A percentile compares a stretch with the other conserved stretches of the same genome.
Evolutionary conservation across 2,797 vertebrate species (phyloP).

Genomic region (Mus spretus): DNA sequence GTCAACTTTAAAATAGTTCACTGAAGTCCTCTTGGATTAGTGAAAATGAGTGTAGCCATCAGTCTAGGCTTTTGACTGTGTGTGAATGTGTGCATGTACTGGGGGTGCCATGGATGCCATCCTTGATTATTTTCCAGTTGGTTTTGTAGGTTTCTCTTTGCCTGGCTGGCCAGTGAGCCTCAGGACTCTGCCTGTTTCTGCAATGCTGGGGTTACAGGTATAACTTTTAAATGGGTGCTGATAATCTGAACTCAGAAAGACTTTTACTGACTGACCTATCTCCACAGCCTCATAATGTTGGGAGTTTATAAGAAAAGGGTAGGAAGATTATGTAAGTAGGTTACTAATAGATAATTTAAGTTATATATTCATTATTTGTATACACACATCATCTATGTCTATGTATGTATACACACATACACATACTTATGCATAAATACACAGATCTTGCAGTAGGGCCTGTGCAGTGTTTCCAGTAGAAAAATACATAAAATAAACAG

Average conservation of each 20-base stretch:
- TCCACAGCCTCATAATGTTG: neutral
- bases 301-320: constrained; percentile 1
- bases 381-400: neutral
- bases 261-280: neutral
- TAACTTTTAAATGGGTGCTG: neutral
- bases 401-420: neutral
- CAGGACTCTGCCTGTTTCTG: neutral
- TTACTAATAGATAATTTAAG: constrained; percentile 49
- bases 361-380: neutral
- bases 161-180: neutral
- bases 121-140: neutral
- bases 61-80: neutral
- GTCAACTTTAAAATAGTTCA: constrained; percentile 52
- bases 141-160: neutral
- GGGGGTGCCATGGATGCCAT: neutral
- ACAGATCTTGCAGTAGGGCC: neutral
- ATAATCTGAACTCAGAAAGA: neutral
- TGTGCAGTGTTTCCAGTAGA: neutral
- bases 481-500: neutral
- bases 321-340: neutral
- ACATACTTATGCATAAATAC: neutral
- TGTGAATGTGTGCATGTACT: neutral
- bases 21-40: constrained; percentile 26
- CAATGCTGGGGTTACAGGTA: neutral
- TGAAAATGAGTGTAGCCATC: constrained; percentile 2